These are phyloP conservation scores for Terrapene triunguis DNA, from an alignment of 2,113 vertebrate species.

Conservation along the genomic window DNA sequence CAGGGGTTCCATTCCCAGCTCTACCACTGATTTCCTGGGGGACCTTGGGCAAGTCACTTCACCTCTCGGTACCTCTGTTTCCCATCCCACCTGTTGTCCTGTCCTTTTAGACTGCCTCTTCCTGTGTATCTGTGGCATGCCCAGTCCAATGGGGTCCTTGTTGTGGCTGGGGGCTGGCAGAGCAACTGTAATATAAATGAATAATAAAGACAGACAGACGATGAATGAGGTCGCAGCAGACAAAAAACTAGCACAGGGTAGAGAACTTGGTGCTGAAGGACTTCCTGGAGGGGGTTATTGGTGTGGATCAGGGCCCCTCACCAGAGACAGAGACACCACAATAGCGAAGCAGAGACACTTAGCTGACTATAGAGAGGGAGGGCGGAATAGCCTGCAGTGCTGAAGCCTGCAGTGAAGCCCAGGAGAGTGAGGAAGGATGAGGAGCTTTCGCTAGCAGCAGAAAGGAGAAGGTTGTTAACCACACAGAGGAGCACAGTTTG, in stretches of 20 bases:
- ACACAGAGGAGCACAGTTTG: not conserved
- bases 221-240: not conserved
- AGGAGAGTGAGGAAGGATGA: not conserved
- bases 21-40: not conserved
- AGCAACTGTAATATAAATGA: not conserved
- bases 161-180: too few species aligned
- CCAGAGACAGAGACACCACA: not conserved
- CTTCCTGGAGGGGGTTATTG: not conserved
- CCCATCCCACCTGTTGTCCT: not conserved
- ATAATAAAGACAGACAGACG: not conserved
- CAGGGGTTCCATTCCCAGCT: not conserved
- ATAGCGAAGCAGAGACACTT: not conserved
- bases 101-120: not conserved
- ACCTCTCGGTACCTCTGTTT: not conserved
- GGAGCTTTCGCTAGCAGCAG: too few species aligned
- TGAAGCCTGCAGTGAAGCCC: not conserved
- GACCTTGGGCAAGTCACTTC: not conserved
- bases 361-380: not conserved
- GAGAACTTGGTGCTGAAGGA: not conserved
- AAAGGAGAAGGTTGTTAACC: not conserved
- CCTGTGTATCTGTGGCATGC: not conserved
- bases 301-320: not conserved
- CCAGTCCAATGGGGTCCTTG: not conserved
- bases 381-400: not conserved
- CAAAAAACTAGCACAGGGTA: not conserved